Base-by-base conservation (phyloP, 2,113 vertebrate genomes). In the Lates calcarifer region DNA sequence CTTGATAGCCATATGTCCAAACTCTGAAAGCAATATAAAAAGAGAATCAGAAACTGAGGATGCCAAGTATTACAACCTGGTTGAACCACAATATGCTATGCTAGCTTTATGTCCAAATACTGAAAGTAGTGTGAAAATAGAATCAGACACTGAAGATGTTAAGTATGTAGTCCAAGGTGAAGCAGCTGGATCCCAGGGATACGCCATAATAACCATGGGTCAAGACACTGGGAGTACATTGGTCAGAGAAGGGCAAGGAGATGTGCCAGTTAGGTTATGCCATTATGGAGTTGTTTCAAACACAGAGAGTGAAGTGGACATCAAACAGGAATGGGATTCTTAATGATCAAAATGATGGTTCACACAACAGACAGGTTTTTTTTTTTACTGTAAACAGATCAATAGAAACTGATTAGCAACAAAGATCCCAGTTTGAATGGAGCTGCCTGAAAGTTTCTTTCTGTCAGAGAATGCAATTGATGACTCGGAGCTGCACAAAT, bases 171-270 rank as follows among this genome's bases (percentile, higher is more conserved):
- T 49, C 29, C n/a, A 39, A 15, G 20, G 0, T 39, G 47, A 70
- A 57, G 26, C 28, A 37, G 2, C 26, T 58, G 26, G 2, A 11
- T 49, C 22, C 4, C 11, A 9, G 3, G 35, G 1, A 29, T 62
- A 55, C 45, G 35, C 55, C 13, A 18, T 62, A 15, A 1, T 61
- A 10, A 53, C 35, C 8, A 7, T n/a, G 22, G 15, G 18, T 53
- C 15, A 60, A 13, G 17, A 8, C 15, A 28, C 15, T 22, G 62
- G 60, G 29, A 29, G 9, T 18, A 6, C 41, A 13, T 9, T 6
- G 14, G 49, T 80, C 41, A 68, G 37, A 76, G 45, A 79, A 33
- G 67, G 68, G 72, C 53, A 57, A 26, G 37, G 79, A 26, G 3
- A 71, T 56, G 20, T 74, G 39, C 53, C 63, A 14, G 3, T 8